These are phyloP conservation scores for Sapajus apella DNA, from an alignment of 2,113 vertebrate genomes.

Conservation along the genomic window DNA sequence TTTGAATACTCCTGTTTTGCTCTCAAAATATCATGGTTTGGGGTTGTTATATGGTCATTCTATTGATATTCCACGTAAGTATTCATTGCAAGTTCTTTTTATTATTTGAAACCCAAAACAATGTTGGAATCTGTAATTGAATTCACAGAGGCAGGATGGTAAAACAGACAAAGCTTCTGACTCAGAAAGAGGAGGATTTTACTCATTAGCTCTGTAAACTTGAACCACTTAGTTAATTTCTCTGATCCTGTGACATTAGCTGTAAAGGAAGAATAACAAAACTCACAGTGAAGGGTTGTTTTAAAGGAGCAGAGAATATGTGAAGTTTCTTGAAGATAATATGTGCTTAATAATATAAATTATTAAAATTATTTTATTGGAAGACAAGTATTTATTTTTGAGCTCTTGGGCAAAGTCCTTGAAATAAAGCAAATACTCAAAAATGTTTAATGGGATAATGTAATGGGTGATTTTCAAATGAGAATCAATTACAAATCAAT, in stretches of 20 bases:
- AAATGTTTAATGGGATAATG: not conserved
- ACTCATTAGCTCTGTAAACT: not conserved
- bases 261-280: not conserved
- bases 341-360: not conserved
- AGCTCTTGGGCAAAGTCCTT: not conserved
- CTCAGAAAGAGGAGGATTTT: not conserved
- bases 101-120: not conserved
- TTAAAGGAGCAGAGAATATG: not conserved
- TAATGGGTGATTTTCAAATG: not conserved
- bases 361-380: not conserved
- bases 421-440: not conserved
- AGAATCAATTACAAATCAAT: not conserved
- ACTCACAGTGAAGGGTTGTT: not conserved
- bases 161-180: not conserved
- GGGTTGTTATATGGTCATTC: not conserved
- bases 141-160: not conserved
- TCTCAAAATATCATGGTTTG: not conserved
- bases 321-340: not conserved
- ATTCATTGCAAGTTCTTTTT: not conserved
- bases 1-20: not conserved
- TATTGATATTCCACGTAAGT: not conserved
- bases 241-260: not conserved
- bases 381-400: not conserved
- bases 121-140: not conserved
- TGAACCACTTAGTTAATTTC: slow-evolving; percentile 2